These are phyloP conservation scores for Hyla sarda DNA, from an alignment of 2,113 vertebrate genomes.

Conservation along the genomic window DNA sequence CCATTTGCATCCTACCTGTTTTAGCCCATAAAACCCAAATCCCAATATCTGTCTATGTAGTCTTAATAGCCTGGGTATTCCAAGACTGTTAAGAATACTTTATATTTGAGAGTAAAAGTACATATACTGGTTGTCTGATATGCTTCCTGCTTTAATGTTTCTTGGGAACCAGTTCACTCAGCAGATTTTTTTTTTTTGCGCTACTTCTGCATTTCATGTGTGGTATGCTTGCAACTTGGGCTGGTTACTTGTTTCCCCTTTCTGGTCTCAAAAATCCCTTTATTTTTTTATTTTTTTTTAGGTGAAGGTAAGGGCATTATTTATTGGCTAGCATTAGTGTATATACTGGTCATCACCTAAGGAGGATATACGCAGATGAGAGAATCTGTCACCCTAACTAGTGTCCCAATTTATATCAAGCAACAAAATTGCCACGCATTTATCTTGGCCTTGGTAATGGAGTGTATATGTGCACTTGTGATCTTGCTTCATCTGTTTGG, in stretches of 20 bases:
- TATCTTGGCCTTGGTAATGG: background rate
- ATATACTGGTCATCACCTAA: too few relatives aligned
- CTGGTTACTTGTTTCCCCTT: background rate
- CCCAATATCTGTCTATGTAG: too few relatives aligned
- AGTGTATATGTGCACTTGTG: too few relatives aligned
- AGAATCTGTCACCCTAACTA: too few relatives aligned
- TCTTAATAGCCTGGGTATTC: too few relatives aligned
- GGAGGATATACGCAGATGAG: too few relatives aligned
- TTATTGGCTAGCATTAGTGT: background rate
- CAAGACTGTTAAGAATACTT: too few relatives aligned
- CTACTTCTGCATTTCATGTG: background rate
- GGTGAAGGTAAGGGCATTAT: background rate
- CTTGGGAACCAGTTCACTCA: background rate
- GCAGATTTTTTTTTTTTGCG: background rate
- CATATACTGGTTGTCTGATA: background rate
- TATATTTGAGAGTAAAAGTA: background rate
- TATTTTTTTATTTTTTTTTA: background rate
- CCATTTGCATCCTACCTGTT: too few relatives aligned
- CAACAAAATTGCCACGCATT: background rate
- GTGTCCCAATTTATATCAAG: background rate
- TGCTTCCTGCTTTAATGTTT: too few relatives aligned
- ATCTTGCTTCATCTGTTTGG: background rate
- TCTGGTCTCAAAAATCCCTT: background rate
- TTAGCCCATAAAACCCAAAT: too few relatives aligned
- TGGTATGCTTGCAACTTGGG: background rate